Conservation (phyloP, 2,113 vertebrate species). For the Sylvilagus bachmani region DNA sequence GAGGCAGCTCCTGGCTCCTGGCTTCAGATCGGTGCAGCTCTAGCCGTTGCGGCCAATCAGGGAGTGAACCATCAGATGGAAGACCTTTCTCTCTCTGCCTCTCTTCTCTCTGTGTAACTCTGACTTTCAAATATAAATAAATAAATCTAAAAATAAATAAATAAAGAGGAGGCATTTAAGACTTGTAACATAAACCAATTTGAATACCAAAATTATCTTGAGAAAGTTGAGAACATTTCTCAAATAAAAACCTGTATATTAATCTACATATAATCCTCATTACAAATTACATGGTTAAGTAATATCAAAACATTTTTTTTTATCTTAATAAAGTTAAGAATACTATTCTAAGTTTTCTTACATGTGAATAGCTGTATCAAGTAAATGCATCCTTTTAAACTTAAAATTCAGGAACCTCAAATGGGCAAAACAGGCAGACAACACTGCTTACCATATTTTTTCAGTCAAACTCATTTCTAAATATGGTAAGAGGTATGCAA, state of each 20-base stretch:
- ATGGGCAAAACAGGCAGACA: not conserved
- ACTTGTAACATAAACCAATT: not conserved
- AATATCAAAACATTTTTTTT: not conserved
- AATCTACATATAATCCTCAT: not conserved
- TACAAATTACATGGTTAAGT: not conserved
- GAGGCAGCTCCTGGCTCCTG: no score
- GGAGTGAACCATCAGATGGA: no score
- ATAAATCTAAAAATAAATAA: no score
- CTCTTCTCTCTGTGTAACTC: no score
- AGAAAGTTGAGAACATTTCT: not conserved
- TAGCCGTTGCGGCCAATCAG: no score
- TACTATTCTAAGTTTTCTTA: not conserved
- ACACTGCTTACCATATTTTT: not conserved
- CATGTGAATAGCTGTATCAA: not conserved
- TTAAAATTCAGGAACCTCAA: not conserved
- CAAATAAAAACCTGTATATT: not conserved
- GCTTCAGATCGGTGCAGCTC: no score
- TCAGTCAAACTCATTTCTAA: not conserved
- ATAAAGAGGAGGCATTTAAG: not conserved
- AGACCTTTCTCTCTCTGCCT: no score
- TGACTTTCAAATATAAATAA: no score
- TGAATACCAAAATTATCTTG: slow-evolving; percentile 4
- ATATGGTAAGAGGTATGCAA: not conserved
- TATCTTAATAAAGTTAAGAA: not conserved
- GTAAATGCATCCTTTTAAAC: not conserved